These are phyloP conservation scores for Patiria miniata DNA, from an alignment of 35 echinoderm and acorn worm species.

Conservation along the genomic window DNA sequence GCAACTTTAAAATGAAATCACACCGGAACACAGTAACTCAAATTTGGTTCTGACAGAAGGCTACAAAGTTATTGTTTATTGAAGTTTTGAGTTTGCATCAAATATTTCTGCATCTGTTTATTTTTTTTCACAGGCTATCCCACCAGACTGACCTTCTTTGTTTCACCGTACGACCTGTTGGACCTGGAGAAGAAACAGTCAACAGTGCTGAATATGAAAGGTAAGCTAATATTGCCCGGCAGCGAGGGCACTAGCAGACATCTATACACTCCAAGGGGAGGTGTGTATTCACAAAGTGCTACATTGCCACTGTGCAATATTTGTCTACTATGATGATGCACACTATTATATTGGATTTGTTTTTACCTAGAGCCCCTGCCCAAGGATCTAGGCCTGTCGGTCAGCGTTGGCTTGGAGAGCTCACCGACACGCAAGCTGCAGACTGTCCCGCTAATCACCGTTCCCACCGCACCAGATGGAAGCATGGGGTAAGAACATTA, in stretches of 20 bases:
- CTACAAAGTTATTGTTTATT: too few species aligned
- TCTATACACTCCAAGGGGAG: background rate
- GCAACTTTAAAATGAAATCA: too few species aligned
- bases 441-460: constrained; percentile 52
- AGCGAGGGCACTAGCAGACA: background rate
- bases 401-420: constrained; percentile 65
- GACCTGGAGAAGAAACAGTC: constrained; percentile 82
- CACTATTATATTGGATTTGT: background rate
- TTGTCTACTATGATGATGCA: too few species aligned
- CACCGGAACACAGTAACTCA: too few species aligned
- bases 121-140: constrained; percentile 67
- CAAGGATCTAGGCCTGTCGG: constrained; percentile 77
- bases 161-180: constrained; percentile 93
- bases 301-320: too few species aligned
- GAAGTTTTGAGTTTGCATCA: too few species aligned
- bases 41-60: too few species aligned
- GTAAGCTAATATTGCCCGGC: too few species aligned
- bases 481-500: constrained; percentile 30
- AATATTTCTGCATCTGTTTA: too few species aligned
- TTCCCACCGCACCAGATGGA: constrained; percentile 42
- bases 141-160: constrained; percentile 86
- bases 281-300: too few species aligned
- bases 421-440: constrained; percentile 64
- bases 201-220: constrained; percentile 66
- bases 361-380: constrained; percentile 71